Evolutionary conservation across 1,140 invertebrate genomes (phyloP), one percentile per base, ranked within the genome.

Genomic region (Frieseomelitta varia): DNA sequence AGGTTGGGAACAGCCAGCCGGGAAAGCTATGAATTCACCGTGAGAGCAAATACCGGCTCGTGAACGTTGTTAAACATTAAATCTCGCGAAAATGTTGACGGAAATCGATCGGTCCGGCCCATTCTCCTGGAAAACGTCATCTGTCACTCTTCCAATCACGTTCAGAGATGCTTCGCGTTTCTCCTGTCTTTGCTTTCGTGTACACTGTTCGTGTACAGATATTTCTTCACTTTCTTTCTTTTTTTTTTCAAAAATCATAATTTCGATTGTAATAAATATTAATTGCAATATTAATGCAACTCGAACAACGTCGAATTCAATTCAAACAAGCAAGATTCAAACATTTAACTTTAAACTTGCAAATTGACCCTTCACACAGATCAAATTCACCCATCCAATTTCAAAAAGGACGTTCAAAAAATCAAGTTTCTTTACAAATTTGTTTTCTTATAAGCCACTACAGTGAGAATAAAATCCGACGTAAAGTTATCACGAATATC

Each of bases 1-100:
- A 87, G 88, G 77, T 87, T 78, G 74, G 79, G 77, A 67, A 73
- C 78, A 61, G 21, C 51, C 30, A 71, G 24, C 58, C 77, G 27
- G 82, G 69, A 85, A 85, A 74, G 51, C 69, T 53, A 74, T 85
- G 78, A 74, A 68, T 80, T 15, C 61, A 34, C 51, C 27, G 51
- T 39, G 61, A 74, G 68, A 51, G 78, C 78, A 81, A 81, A 80
- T 72, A 84, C 68, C 67, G 8, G 39, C 24, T 27, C n/a, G 27
- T 21, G 27, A 24, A 39, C 65, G 63, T 77, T 83, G 76, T 84
- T 84, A 71, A 84, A 84, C 68, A 79, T 79, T 79, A 72, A 72
- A 84, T 84, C 19, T 39, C 12, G 27, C 34, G 81, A 68, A 55
- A 77, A 77, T 56, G 53, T 77, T 58, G n/a, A 10, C 39, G 30